Percentiles rank a stretch among this genome's conserved stretches.
These are phyloP conservation scores for Emydocephalus ijimae DNA, from an alignment of 2,113 vertebrate species.

Conservation along the genomic window DNA sequence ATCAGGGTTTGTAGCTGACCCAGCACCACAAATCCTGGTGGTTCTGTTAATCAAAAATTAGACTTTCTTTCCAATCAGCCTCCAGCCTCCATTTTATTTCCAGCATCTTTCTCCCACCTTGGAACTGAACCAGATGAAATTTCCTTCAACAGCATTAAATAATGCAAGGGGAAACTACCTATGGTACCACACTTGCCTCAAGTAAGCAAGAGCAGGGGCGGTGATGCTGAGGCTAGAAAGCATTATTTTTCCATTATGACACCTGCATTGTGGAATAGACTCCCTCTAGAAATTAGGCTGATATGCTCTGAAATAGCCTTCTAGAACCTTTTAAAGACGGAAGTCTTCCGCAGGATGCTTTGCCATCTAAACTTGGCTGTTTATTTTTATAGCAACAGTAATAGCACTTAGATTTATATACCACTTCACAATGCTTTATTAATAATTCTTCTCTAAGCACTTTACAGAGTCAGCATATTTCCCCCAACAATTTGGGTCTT, in stretches of 20 bases:
- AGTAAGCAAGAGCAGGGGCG: not conserved
- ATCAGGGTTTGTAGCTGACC: too few species aligned
- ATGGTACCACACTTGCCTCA: not conserved
- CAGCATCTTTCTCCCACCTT: too few species aligned
- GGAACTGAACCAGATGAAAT: not conserved
- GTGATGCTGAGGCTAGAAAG: not conserved
- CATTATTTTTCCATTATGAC: not conserved
- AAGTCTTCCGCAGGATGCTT: not conserved
- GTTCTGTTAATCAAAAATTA: too few species aligned
- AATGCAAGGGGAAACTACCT: not conserved
- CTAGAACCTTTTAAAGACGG: not conserved
- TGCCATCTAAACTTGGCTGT: not conserved
- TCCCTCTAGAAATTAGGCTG: not conserved
- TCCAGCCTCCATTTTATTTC: too few species aligned
- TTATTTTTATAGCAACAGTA: not conserved
- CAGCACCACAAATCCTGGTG: too few species aligned
- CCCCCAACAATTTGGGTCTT: not conserved
- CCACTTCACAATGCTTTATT: not conserved
- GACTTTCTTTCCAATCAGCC: too few species aligned
- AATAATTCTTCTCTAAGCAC: not conserved
- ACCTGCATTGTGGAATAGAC: not conserved
- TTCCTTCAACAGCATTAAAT: not conserved
- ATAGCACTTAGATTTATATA: not conserved
- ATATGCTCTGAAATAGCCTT: not conserved
- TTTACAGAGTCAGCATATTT: not conserved